A percentile compares a stretch with the other conserved stretches of the same genome.
Conservation (phyloP, 2,888 invertebrate genomes). For the Flexamia atlantica region DNA sequence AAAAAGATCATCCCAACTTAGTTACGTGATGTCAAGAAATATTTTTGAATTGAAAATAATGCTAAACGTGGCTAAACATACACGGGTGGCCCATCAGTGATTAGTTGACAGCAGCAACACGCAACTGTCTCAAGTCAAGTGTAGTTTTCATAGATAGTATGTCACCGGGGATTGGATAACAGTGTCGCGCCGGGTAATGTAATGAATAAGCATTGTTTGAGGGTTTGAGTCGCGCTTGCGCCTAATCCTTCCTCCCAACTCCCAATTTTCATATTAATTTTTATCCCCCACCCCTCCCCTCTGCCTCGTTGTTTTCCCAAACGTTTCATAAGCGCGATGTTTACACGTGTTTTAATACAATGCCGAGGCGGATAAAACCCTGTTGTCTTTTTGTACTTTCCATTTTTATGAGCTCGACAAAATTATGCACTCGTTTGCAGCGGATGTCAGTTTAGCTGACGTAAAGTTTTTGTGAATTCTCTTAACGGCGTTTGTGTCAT, state of each 20-base stretch:
- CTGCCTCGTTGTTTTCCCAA: slow-evolving; percentile 16
- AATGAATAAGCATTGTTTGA: background rate
- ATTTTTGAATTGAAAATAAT: too few species aligned
- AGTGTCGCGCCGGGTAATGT: background rate
- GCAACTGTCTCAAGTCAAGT: too few species aligned
- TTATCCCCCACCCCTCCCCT: background rate
- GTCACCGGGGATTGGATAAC: too few species aligned
- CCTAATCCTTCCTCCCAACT: background rate
- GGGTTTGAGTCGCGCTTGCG: background rate
- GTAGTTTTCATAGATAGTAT: too few species aligned
- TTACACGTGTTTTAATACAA: slow-evolving; percentile 45
- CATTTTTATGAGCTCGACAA: slow-evolving; percentile 34
- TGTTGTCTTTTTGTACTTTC: slow-evolving; percentile 27
- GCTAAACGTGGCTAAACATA: too few species aligned
- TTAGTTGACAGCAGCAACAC: too few species aligned
- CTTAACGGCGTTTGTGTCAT: background rate
- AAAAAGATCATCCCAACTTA: too few species aligned
- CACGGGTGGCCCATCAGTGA: too few species aligned
- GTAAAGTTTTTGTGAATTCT: background rate
- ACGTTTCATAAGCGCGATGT: slow-evolving; percentile 43
- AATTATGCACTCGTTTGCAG: slow-evolving; percentile 42
- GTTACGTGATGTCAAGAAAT: too few species aligned
- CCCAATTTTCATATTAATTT: slow-evolving; percentile 28
- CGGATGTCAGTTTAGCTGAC: slow-evolving; percentile 32
- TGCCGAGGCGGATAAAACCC: slow-evolving; percentile 45